Percentiles rank a stretch among this genome's conserved stretches.
Conservation (phyloP, 2,888 invertebrate species). For the Lepas anatifera region DNA sequence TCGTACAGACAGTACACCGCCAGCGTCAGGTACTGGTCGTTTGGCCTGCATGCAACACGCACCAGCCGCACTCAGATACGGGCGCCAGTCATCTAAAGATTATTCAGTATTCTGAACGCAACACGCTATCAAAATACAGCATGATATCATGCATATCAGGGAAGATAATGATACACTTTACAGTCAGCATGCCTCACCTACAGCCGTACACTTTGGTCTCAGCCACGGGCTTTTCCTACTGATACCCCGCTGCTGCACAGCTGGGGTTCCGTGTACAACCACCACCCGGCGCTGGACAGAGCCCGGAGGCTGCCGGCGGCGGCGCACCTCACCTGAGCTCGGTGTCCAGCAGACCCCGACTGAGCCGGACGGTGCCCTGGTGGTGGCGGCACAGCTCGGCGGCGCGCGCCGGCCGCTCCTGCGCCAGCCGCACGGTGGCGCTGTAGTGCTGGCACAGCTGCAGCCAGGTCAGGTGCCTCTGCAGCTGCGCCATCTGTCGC, state of each 20-base stretch:
- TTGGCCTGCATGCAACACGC: constrained; percentile 35
- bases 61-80: too few relatives aligned
- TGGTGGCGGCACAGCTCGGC: constrained; percentile 48
- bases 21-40: constrained; percentile 65
- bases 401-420: neutral
- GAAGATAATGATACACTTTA: too few relatives aligned
- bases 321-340: constrained; percentile 33
- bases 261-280: too few relatives aligned
- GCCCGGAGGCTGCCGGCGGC: too few relatives aligned
- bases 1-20: constrained; percentile 57
- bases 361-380: constrained; percentile 33
- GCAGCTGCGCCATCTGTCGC: neutral
- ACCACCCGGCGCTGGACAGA: too few relatives aligned
- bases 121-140: too few relatives aligned
- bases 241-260: too few relatives aligned
- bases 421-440: constrained; percentile 5
- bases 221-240: too few relatives aligned
- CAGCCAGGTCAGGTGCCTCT: constrained; percentile 60
- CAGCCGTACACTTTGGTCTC: too few relatives aligned
- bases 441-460: constrained; percentile 63
- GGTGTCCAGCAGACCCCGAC: constrained; percentile 32
- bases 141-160: too few relatives aligned
- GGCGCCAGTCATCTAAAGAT: neutral
- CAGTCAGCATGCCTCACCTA: too few relatives aligned
- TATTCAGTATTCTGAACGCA: too few relatives aligned